Conservation (phyloP, 2,797 vertebrate species). For the Echeneis naucrates region DNA sequence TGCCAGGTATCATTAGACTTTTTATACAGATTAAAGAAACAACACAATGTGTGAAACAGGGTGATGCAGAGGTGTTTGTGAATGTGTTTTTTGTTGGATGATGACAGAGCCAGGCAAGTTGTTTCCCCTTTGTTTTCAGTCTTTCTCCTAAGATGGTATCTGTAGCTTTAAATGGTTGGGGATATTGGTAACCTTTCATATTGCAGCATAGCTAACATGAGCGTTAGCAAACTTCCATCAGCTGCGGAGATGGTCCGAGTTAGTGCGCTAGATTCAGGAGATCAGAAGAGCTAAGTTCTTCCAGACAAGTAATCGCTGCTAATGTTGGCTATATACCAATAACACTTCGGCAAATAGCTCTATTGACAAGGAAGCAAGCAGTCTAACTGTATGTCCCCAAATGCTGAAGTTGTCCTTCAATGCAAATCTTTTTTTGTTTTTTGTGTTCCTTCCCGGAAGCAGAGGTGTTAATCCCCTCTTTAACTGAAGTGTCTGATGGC, state of each 20-base stretch:
- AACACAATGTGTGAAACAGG: background rate
- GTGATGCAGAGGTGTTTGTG: background rate
- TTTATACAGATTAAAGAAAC: background rate
- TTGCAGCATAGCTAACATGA: too few species aligned
- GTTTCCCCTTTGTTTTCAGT: background rate
- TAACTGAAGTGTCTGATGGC: background rate
- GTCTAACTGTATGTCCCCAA: background rate
- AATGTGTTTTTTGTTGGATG: background rate
- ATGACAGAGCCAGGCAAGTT: background rate
- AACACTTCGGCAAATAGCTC: too few species aligned
- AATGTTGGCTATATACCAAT: too few species aligned
- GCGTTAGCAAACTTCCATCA: too few species aligned
- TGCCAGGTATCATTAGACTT: background rate
- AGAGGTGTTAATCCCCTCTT: background rate
- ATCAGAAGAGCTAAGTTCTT: too few species aligned
- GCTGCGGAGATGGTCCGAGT: too few species aligned
- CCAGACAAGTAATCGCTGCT: too few species aligned
- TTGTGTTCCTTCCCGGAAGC: constrained; percentile 1
- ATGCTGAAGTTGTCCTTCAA: background rate
- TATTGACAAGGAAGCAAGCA: background rate
- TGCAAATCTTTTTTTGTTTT: background rate
- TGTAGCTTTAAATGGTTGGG: background rate
- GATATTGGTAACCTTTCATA: too few species aligned
- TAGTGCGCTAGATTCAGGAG: too few species aligned
- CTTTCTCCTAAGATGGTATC: background rate